A percentile compares a stretch with the other conserved stretches of the same genome.
Evolutionary conservation across 2,888 invertebrate genomes (phyloP).

Genomic region (Thysanoteuthis rhombus): DNA sequence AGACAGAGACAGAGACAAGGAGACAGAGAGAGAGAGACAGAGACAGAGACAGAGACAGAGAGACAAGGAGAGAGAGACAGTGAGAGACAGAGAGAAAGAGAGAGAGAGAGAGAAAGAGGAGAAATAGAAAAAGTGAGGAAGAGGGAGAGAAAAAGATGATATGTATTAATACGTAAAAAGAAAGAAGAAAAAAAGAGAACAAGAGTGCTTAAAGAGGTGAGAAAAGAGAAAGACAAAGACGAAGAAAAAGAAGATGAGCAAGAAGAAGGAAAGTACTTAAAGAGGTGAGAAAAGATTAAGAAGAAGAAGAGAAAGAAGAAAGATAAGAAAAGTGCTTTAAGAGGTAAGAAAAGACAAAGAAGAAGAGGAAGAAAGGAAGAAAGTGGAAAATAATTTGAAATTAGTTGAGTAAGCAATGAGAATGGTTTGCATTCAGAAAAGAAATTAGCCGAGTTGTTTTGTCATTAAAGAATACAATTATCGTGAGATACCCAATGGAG

Average conservation of each 20-base stretch:
- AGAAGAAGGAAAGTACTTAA: not conserved
- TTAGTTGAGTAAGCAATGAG: not conserved
- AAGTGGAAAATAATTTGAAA: not conserved
- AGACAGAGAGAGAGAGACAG: not conserved
- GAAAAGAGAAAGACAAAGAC: not conserved
- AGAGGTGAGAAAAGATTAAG: not conserved
- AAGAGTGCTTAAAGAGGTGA: not conserved
- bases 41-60: not conserved
- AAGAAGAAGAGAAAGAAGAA: too few relatives aligned
- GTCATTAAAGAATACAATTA: not conserved
- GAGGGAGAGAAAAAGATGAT: not conserved
- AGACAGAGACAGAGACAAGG: not conserved
- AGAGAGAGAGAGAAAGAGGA: not conserved
- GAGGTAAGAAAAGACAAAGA: not conserved
- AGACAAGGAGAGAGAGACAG: not conserved
- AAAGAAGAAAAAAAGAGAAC: not conserved
- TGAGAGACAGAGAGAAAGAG: not conserved
- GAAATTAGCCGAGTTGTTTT: slow-evolving; percentile 12
- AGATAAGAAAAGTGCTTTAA: not conserved
- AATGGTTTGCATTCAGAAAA: not conserved
- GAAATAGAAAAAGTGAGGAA: not conserved
- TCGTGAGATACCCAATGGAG: not conserved
- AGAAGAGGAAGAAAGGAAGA: not conserved
- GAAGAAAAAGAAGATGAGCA: not conserved
- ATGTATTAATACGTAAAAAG: too few relatives aligned